phyloP scores from a whole-genome alignment of 2,113 vertebrate species.

The Ardeotis arabs region DNA sequence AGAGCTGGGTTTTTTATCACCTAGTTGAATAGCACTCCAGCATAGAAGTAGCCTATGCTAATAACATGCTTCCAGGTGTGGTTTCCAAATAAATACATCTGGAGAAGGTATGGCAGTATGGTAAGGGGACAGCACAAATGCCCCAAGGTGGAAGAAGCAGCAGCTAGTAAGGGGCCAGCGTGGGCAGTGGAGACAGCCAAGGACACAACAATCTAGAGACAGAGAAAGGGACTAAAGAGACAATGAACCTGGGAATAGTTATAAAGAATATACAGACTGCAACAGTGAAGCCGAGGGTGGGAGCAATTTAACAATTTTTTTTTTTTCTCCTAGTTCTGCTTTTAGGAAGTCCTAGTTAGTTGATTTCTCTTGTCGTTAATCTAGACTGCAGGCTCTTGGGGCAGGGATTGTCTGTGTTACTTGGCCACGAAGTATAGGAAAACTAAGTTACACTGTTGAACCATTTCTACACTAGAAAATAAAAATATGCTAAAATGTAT shows the following conservation, averaged over 20 bases:
- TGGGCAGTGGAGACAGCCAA: background rate
- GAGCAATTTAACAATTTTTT: background rate
- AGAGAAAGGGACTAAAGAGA: background rate
- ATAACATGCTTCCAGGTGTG: background rate
- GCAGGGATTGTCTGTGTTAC: background rate
- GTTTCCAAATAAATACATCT: background rate
- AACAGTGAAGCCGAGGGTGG: background rate
- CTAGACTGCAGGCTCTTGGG: background rate
- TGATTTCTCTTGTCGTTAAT: background rate
- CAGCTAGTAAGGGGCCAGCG: background rate
- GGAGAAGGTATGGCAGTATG: background rate
- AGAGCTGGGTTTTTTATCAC: background rate
- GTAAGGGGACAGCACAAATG: background rate
- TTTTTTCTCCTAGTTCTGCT: background rate
- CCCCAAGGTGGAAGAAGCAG: background rate
- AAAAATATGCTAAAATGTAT: background rate
- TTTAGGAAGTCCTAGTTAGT: background rate
- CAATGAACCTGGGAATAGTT: background rate
- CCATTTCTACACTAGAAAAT: background rate
- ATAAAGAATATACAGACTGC: background rate
- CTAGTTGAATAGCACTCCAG: background rate
- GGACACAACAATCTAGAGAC: background rate
- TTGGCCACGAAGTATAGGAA: background rate
- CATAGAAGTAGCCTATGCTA: background rate
- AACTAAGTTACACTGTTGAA: background rate